Conservation (phyloP, 2,113 vertebrate genomes). For the Semnornis frantzii region DNA sequence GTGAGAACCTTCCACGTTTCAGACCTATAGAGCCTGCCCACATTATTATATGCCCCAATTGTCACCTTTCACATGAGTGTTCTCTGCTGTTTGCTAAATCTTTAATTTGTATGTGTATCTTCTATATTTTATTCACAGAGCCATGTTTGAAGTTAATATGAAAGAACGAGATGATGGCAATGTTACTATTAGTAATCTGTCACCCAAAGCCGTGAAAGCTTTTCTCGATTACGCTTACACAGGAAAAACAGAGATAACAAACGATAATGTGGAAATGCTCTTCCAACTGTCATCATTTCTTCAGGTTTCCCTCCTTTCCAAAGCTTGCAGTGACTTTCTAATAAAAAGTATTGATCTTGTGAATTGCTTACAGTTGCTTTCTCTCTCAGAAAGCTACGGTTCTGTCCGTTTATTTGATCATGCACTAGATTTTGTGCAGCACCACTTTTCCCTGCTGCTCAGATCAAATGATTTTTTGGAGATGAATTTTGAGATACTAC, state of each 20-base stretch:
- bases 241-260: conserved; percentile 90
- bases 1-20: neutral
- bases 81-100: neutral
- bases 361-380: conserved; percentile 91
- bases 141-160: conserved; percentile 98
- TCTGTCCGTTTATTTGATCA: conserved; percentile 82
- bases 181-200: conserved; percentile 90
- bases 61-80: neutral
- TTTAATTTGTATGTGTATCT: conserved; percentile 49
- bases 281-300: conserved; percentile 96
- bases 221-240: conserved; percentile 98
- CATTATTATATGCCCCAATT: neutral
- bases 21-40: neutral
- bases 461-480: conserved; percentile 90
- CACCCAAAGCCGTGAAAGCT: conserved; percentile 81
- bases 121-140: conserved; percentile 79
- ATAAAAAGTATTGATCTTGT: conserved; percentile 87
- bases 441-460: conserved; percentile 86
- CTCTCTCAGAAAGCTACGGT: conserved; percentile 91
- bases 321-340: conserved; percentile 94
- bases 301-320: conserved; percentile 89
- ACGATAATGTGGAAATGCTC: conserved; percentile 92
- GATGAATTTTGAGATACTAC: conserved; percentile 86
- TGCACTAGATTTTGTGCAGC: conserved; percentile 85
- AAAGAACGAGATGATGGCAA: conserved; percentile 90